Percentiles rank a stretch among this genome's conserved stretches.
Conservation (phyloP, 2,888 invertebrate genomes). For the Pinctada fucata region DNA sequence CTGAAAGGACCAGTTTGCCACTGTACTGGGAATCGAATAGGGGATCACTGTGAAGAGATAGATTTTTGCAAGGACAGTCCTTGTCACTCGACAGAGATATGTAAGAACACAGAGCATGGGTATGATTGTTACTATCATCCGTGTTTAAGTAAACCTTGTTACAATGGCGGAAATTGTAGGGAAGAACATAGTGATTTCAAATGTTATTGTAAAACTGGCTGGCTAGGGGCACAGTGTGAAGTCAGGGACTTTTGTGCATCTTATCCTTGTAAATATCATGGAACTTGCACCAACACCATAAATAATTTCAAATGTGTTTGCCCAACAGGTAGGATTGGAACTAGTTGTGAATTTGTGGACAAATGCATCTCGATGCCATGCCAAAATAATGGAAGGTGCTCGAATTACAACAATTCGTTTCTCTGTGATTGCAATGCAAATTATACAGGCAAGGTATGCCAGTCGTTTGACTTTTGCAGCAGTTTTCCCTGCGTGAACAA, state of each 20-base stretch:
- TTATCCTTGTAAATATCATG: neutral
- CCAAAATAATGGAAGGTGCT: neutral
- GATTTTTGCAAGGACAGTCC: no score
- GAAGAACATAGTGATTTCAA: neutral
- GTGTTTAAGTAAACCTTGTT: conserved; percentile 28
- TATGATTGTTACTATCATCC: conserved; percentile 31
- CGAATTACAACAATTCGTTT: neutral
- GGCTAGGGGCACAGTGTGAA: neutral
- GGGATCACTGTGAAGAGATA: no score
- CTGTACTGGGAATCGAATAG: no score
- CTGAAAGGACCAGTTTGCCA: conserved; percentile 12
- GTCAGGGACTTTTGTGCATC: conserved; percentile 2
- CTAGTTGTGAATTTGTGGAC: neutral
- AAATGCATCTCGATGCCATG: neutral
- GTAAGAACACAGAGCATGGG: conserved; percentile 17
- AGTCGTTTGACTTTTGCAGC: neutral
- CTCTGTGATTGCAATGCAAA: no score
- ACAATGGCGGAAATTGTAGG: conserved; percentile 6
- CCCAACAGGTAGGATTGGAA: no score
- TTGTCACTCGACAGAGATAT: conserved; percentile 13
- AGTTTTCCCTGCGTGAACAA: conserved; percentile 12
- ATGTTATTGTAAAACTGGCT: conserved; percentile 1
- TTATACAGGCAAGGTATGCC: no score
- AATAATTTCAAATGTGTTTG: neutral
- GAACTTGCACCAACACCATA: neutral